These are phyloP conservation scores for Ferrisia virgata DNA, from an alignment of 2,888 invertebrate genomes.

Conservation along the genomic window DNA sequence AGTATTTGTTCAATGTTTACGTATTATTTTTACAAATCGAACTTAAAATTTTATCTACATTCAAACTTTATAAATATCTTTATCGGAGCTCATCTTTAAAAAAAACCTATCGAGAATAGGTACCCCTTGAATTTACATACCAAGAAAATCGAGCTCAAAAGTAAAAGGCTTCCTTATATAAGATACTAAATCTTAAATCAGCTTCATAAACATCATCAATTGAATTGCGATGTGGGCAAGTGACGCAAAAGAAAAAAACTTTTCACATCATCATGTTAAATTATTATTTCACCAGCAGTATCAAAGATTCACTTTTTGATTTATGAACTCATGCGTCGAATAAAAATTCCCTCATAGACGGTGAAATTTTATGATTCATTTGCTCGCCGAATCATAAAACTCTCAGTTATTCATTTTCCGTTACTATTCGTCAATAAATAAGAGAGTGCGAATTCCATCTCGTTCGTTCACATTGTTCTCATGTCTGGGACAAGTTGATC, in stretches of 20 bases:
- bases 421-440: background rate
- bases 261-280: background rate
- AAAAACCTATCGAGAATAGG: too few relatives aligned
- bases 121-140: too few relatives aligned
- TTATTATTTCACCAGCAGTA: background rate
- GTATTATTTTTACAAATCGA: too few relatives aligned
- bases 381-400: background rate
- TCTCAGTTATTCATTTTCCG: background rate
- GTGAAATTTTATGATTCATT: conserved; percentile 7
- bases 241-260: background rate
- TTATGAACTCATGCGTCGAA: background rate
- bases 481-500: background rate
- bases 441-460: background rate
- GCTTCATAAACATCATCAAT: too few relatives aligned
- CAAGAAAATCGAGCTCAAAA: too few relatives aligned
- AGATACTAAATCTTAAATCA: too few relatives aligned
- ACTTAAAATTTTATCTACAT: too few relatives aligned
- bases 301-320: background rate
- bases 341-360: background rate
- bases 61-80: too few relatives aligned
- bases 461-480: background rate
- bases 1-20: too few relatives aligned
- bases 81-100: too few relatives aligned
- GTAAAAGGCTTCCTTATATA: too few relatives aligned
- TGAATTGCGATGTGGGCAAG: too few relatives aligned